Percentiles rank a stretch among this genome's conserved stretches.
phyloP scores from a whole-genome alignment of 2,113 vertebrate genomes.

The Phoxinus phoxinus region DNA sequence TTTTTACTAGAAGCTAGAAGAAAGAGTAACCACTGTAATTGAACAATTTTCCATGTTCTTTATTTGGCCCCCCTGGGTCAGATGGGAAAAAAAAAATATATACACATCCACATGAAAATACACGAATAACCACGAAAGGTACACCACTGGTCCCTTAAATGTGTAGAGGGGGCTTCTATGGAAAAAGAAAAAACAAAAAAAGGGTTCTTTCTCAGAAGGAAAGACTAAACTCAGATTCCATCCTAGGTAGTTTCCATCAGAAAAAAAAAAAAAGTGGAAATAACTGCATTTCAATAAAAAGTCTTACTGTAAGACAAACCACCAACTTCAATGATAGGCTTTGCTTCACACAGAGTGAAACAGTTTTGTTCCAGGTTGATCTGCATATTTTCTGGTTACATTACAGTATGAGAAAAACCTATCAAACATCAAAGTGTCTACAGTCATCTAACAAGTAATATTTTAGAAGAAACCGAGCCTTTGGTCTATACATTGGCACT shows the following conservation, averaged over 20 bases:
- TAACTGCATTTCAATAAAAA: not conserved
- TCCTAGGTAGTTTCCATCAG: not conserved
- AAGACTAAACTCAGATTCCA: not conserved
- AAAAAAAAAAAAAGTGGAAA: not conserved
- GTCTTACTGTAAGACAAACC: constrained; percentile 9
- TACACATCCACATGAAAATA: constrained; percentile 5
- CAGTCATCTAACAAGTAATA: not conserved
- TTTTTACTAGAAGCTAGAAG: no score
- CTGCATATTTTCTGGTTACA: not conserved
- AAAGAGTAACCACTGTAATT: not conserved
- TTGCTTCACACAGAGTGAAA: not conserved
- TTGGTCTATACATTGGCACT: not conserved
- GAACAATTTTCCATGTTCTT: constrained; percentile 39
- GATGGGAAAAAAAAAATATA: not conserved
- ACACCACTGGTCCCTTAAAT: constrained; percentile 6
- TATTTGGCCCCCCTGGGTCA: constrained; percentile 33
- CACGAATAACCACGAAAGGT: not conserved
- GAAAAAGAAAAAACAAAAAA: not conserved
- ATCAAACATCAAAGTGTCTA: not conserved
- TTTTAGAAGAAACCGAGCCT: not conserved
- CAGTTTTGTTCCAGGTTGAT: not conserved
- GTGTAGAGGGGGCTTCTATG: not conserved
- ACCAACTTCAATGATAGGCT: no score
- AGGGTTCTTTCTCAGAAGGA: not conserved
- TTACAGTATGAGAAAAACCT: not conserved